phyloP scores from a whole-genome alignment of 2,113 vertebrate species.

The Chloroceryle aenea region DNA sequence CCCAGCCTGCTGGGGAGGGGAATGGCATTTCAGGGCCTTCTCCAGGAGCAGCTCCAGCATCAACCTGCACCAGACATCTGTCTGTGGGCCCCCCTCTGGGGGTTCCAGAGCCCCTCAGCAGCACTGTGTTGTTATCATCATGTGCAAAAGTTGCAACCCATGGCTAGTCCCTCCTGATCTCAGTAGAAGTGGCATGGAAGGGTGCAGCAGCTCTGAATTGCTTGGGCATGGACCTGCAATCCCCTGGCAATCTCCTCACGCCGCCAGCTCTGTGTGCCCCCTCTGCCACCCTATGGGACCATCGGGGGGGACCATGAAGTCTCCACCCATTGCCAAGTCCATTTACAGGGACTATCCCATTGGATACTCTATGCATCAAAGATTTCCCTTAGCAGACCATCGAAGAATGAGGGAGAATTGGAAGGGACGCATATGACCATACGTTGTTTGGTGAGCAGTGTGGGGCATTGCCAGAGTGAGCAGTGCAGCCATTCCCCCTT shows the following conservation, averaged over 20 bases:
- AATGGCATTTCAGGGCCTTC: accelerated
- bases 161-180: background rate
- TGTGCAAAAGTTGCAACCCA: background rate
- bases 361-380: background rate
- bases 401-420: background rate
- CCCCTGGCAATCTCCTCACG: background rate
- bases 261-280: background rate
- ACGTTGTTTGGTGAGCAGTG: background rate
- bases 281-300: background rate
- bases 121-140: background rate
- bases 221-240: background rate
- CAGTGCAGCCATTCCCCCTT: background rate
- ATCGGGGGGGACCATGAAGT: accelerated
- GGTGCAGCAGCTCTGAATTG: background rate
- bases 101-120: background rate
- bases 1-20: background rate
- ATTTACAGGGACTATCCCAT: accelerated
- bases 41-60: background rate
- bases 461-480: background rate
- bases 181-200: background rate
- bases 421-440: accelerated
- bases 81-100: background rate
- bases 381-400: background rate
- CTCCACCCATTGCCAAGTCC: background rate
- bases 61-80: accelerated